These are phyloP conservation scores for Peromyscus leucopus DNA, from an alignment of 2,113 vertebrate genomes.

Conservation along the genomic window DNA sequence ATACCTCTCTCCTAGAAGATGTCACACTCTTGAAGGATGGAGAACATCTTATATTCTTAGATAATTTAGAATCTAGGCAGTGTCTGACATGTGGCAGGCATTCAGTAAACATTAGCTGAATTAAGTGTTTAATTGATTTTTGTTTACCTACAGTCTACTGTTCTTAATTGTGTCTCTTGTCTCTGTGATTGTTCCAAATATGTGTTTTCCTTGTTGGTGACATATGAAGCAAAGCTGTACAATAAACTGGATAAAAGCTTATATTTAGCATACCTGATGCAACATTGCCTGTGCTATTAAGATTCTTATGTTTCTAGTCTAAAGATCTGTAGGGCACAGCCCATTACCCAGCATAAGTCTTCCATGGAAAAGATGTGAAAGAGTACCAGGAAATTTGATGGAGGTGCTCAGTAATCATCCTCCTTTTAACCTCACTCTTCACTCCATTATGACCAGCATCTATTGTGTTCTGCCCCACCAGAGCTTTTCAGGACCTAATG, in stretches of 20 bases:
- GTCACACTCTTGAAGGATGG: background rate
- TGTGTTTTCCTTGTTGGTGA: background rate
- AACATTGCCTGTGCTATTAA: background rate
- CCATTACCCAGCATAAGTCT: background rate
- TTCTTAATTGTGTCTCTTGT: conserved; percentile 15
- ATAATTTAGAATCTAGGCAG: conserved; percentile 8
- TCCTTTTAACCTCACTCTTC: background rate
- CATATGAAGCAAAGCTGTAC: background rate
- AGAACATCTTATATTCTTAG: background rate
- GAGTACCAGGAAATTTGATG: conserved; percentile 19
- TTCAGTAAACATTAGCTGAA: background rate
- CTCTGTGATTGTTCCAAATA: background rate
- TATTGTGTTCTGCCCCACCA: background rate
- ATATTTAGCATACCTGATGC: background rate
- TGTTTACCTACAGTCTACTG: conserved; percentile 44
- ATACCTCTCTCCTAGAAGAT: background rate
- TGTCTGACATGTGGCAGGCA: background rate
- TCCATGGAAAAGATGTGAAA: background rate
- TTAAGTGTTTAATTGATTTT: conserved; percentile 43
- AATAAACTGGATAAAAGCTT: conserved; percentile 19
- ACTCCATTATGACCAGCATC: background rate
- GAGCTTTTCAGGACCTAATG: conserved; percentile 12
- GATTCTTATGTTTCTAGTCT: conserved; percentile 41
- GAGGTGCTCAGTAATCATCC: conserved; percentile 29
- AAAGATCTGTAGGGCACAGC: background rate